Evolutionary conservation across 2,888 invertebrate genomes (phyloP), one percentile per base, ranked within the genome.

Genomic region (Baronia brevicornis): DNA sequence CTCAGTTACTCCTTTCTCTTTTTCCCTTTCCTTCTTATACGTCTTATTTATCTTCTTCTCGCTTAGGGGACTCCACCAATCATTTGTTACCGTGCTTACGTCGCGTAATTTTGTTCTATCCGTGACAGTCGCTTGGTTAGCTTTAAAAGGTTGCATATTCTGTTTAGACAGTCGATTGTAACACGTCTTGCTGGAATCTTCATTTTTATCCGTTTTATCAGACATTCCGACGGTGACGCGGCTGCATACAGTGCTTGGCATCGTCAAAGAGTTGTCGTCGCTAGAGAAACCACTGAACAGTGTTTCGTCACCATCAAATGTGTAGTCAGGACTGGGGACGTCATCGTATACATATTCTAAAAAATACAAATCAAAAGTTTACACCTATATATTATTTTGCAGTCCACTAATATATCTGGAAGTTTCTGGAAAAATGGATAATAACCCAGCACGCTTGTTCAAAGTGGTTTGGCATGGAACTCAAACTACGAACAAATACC

Each of bases 21-120:
- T 23, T 9, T 29, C 22, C 32, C 37, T 35, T 37, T 36, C 34
- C 15, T 47, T 44, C 23, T 40, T 44, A 20, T 43, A 35, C 2
- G 45, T 12, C 5, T 45, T 31, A 2, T 39, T 43, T 5, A 43
- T 35, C 43, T 58, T 71, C 37, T 46, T 66, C 15, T 77, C 72
- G 1, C 61, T 9, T 2, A 71, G 44, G 0, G 75, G 73, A 41
- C 68, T 73, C 71, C 75, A 77, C 74, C 75, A 78, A 33, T 73
- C 74, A 6, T 52, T 41, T 0, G 69, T 74, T 0, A 47, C 21
- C 0, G 71, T 74, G 18, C 68, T 67, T 0, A 56, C 60, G 21
- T 74, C 60, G 17, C 59, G 48, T 1, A 54, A 23, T 1, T 10
- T 43, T 1, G 48, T 30, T 14, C 25, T 48, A 0, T 67, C 60